Conservation (phyloP, 2,797 vertebrate genomes). For the Austrolebias charrua region DNA sequence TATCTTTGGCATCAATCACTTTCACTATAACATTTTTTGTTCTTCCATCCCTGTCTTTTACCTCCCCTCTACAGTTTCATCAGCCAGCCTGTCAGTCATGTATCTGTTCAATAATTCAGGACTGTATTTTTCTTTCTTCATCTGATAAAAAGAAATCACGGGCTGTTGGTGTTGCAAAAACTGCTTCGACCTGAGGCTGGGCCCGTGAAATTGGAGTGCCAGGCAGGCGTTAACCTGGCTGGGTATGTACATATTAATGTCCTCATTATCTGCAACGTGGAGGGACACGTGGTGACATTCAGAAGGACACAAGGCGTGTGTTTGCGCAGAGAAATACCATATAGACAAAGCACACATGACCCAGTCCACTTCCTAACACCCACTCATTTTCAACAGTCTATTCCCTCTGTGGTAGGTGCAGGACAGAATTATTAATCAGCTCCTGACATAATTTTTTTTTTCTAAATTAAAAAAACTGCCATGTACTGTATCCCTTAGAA, state of each 20-base stretch:
- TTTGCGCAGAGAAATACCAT: slow-evolving; percentile 19
- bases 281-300: slow-evolving; percentile 54
- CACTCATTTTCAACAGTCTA: slow-evolving; percentile 50
- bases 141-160: slow-evolving; percentile 53
- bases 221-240: slow-evolving; percentile 67
- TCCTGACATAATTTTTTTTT: too few relatives aligned
- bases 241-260: slow-evolving; percentile 73
- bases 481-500: slow-evolving; percentile 65
- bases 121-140: slow-evolving; percentile 55
- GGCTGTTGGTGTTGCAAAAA: slow-evolving; percentile 37
- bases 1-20: slow-evolving; percentile 58
- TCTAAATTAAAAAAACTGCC: background rate
- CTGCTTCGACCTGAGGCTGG: slow-evolving; percentile 41
- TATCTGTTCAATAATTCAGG: slow-evolving; percentile 72
- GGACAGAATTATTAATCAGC: slow-evolving; percentile 69
- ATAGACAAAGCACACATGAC: slow-evolving; percentile 13
- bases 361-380: slow-evolving; percentile 25
- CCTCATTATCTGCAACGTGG: slow-evolving; percentile 59
- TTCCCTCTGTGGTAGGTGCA: slow-evolving; percentile 58
- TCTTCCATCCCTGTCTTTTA: slow-evolving; percentile 53
- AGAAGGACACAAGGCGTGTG: slow-evolving; percentile 43
- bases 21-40: slow-evolving; percentile 47
- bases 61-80: slow-evolving; percentile 61
- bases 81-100: slow-evolving; percentile 68
- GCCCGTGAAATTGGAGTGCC: slow-evolving; percentile 61